phyloP scores from a whole-genome alignment of 2,797 vertebrate genomes.

The Leptodactylus fallax region DNA sequence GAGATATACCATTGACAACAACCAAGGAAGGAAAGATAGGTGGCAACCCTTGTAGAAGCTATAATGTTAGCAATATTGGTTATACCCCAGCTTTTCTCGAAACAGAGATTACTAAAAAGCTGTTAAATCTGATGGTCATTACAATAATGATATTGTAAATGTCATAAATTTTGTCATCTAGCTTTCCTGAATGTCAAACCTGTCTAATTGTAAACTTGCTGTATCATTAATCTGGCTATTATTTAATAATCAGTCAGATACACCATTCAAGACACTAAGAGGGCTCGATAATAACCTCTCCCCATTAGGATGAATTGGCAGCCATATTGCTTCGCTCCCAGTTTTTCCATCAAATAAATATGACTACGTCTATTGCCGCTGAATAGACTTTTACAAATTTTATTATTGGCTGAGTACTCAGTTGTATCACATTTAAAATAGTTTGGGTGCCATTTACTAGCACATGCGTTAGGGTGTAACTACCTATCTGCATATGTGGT shows the following conservation, averaged over 20 bases:
- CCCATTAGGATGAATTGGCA: not conserved
- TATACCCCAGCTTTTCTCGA: not conserved
- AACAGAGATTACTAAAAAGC: not conserved
- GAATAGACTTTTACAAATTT: too few species aligned
- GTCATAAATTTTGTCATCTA: too few species aligned
- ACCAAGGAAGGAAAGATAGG: too few species aligned
- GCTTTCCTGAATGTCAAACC: not conserved
- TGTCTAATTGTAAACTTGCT: not conserved
- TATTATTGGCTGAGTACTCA: too few species aligned
- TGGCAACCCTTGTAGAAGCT: not conserved
- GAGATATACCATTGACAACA: too few species aligned
- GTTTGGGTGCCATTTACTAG: too few species aligned
- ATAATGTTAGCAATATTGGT: not conserved
- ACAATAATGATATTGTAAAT: too few species aligned
- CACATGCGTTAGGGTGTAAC: too few species aligned
- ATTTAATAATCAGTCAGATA: not conserved
- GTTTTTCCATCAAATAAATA: not conserved
- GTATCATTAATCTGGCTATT: not conserved
- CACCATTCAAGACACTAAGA: not conserved
- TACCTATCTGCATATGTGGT: too few species aligned
- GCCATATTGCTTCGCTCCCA: not conserved
- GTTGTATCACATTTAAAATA: not conserved
- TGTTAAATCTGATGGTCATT: not conserved
- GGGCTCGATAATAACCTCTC: not conserved
- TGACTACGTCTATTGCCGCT: not conserved